Percentiles rank a stretch among this genome's conserved stretches.
These are phyloP conservation scores for Melieria picta DNA, from an alignment of 2,888 invertebrate species.

Conservation along the genomic window DNA sequence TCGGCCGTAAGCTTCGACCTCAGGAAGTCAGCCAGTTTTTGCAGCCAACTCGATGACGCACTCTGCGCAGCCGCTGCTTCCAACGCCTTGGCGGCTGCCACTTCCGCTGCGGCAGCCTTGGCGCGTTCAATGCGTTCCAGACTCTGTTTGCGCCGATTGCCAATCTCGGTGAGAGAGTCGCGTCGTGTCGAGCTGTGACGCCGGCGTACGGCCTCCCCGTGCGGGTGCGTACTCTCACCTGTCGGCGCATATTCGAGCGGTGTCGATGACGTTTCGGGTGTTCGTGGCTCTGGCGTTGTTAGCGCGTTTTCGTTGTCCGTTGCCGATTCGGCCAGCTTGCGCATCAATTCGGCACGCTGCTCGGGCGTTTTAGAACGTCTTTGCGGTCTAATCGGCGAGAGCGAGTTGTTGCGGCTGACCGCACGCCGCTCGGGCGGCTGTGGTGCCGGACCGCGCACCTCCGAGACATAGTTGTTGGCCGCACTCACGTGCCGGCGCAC, in stretches of 20 bases:
- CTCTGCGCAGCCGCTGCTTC: neutral
- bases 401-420: constrained; percentile 56
- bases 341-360: constrained; percentile 45
- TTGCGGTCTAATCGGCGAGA: constrained; percentile 60
- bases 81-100: neutral
- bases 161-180: constrained; percentile 22
- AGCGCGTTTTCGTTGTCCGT: neutral
- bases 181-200: constrained; percentile 19
- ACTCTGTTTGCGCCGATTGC: constrained; percentile 33
- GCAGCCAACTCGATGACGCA: constrained; percentile 21
- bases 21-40: constrained; percentile 24
- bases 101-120: neutral
- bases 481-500: constrained; percentile 42
- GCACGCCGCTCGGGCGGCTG: constrained; percentile 43
- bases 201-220: neutral
- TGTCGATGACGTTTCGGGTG: constrained; percentile 14
- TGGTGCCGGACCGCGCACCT: constrained; percentile 54
- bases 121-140: constrained; percentile 22
- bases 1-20: constrained; percentile 27
- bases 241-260: constrained; percentile 14
- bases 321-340: constrained; percentile 43
- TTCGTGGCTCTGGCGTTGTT: constrained; percentile 35
- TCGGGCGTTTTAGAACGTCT: constrained; percentile 61
- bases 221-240: constrained; percentile 25
- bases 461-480: constrained; percentile 41